phyloP scores from a whole-genome alignment of 1,140 invertebrate genomes.

The Lordiphosa collinella region DNA sequence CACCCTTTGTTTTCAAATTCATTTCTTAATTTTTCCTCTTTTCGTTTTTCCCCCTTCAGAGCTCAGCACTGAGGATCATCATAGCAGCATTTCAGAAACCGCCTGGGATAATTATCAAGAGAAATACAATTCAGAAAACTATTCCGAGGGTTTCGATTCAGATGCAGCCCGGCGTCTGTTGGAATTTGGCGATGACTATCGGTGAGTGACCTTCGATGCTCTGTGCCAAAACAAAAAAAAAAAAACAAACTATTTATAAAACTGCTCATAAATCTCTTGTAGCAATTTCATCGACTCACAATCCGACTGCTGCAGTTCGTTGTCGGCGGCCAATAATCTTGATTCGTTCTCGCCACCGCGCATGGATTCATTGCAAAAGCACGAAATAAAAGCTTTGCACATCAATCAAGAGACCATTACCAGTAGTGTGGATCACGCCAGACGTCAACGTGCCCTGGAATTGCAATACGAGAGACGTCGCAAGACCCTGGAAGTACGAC shows the following conservation, averaged over 20 bases:
- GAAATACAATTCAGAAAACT: slow-evolving; percentile 94
- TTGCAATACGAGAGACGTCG: slow-evolving; percentile 77
- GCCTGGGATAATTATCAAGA: slow-evolving; percentile 93
- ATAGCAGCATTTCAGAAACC: slow-evolving; percentile 90
- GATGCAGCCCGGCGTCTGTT: slow-evolving; percentile 89
- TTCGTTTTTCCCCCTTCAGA: slow-evolving; percentile 32
- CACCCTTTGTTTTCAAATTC: neutral
- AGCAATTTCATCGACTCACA: slow-evolving; percentile 89
- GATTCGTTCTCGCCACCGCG: slow-evolving; percentile 82
- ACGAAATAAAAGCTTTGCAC: slow-evolving; percentile 56
- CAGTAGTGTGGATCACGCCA: slow-evolving; percentile 71
- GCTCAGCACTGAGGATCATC: slow-evolving; percentile 83
- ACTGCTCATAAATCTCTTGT: slow-evolving; percentile 14
- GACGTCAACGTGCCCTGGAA: slow-evolving; percentile 71
- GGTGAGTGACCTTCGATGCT: slow-evolving; percentile 80
- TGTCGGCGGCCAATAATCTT: slow-evolving; percentile 84
- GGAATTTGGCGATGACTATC: slow-evolving; percentile 95
- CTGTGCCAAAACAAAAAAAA: slow-evolving; percentile 12
- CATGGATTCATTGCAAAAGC: slow-evolving; percentile 76
- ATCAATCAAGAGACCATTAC: slow-evolving; percentile 72
- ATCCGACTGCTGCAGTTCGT: slow-evolving; percentile 89
- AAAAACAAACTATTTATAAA: slow-evolving; percentile 41
- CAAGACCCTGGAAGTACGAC: slow-evolving; percentile 71
- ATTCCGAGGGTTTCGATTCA: slow-evolving; percentile 93
- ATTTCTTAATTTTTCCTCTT: neutral